Percentiles rank a stretch among this genome's conserved stretches.
phyloP scores from a whole-genome alignment of 2,888 invertebrate genomes.

The Arge pagana region DNA sequence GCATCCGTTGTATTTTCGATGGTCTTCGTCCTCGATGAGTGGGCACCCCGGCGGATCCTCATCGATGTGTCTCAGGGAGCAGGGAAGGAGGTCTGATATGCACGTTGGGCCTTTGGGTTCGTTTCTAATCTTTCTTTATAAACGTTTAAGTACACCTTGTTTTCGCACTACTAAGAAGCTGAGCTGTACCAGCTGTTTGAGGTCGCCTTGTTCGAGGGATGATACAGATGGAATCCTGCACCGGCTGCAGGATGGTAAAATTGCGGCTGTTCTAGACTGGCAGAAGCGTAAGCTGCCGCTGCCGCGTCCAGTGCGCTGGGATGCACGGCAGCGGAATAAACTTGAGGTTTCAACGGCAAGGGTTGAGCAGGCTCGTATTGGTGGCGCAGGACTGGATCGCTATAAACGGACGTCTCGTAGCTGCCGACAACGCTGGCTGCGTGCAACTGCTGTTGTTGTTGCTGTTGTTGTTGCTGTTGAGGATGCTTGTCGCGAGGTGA shows the following conservation, averaged over 20 bases:
- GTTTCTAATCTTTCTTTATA: conserved; percentile 32
- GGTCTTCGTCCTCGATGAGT: too few relatives aligned
- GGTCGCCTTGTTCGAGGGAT: conserved; percentile 73
- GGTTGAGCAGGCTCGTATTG: conserved; percentile 66
- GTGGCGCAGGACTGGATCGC: conserved; percentile 57
- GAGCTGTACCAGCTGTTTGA: conserved; percentile 80
- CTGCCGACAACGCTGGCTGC: conserved; percentile 67
- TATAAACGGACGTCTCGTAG: conserved; percentile 65
- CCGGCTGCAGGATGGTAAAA: conserved; percentile 73
- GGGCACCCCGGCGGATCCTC: too few relatives aligned
- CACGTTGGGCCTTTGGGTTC: conserved; percentile 43
- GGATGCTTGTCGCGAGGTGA: conserved; percentile 86
- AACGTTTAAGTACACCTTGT: conserved; percentile 52
- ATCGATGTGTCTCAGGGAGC: conserved; percentile 3
- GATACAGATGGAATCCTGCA: conserved; percentile 89
- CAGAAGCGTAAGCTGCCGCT: conserved; percentile 63
- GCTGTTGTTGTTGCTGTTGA: conserved; percentile 64
- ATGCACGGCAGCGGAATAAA: conserved; percentile 72
- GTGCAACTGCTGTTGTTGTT: conserved; percentile 52
- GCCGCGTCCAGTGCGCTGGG: conserved; percentile 64
- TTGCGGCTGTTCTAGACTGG: conserved; percentile 77
- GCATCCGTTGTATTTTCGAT: too few relatives aligned
- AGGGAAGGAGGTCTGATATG: conserved; percentile 25
- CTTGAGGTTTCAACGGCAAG: conserved; percentile 87
- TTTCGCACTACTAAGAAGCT: conserved; percentile 67